phyloP scores from a whole-genome alignment of 1,140 invertebrate species.

The Mycetomoellerius zeteki region DNA sequence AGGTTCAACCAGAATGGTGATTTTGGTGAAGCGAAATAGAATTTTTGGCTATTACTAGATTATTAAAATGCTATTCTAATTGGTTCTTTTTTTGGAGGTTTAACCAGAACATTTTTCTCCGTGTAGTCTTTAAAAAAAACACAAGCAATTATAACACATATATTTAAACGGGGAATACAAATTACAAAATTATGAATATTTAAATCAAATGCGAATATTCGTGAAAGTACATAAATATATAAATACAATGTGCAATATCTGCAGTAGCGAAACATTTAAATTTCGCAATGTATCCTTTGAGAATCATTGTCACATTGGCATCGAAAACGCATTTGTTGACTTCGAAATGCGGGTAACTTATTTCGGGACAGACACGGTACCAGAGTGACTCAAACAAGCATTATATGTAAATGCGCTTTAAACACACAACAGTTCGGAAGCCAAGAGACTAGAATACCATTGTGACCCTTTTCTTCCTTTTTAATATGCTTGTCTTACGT shows the following conservation, averaged over 20 bases:
- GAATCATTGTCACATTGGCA: slow-evolving; percentile 7
- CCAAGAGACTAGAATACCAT: slow-evolving; percentile 11
- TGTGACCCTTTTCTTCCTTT: slow-evolving; percentile 4
- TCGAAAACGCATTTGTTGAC: slow-evolving; percentile 6
- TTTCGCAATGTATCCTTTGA: slow-evolving; percentile 7
- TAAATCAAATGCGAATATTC: background rate
- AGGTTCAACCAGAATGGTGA: too few species aligned
- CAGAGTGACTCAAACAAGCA: slow-evolving; percentile 41
- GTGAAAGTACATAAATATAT: background rate
- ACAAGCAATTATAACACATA: background rate
- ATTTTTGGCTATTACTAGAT: too few species aligned
- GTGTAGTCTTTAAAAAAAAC: too few species aligned
- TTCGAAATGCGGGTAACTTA: slow-evolving; percentile 38
- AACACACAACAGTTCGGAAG: slow-evolving; percentile 17
- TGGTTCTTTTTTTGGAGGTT: too few species aligned
- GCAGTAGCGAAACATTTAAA: background rate
- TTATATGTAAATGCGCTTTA: slow-evolving; percentile 48
- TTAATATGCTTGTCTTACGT: slow-evolving; percentile 21
- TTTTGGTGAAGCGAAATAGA: too few species aligned
- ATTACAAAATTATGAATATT: background rate
- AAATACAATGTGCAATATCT: background rate
- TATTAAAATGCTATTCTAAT: too few species aligned
- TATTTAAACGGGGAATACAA: background rate
- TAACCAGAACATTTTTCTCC: too few species aligned
- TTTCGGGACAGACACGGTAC: slow-evolving; percentile 41